Conservation (phyloP, 2,888 invertebrate genomes). For the Dicranocentrus wangi region DNA sequence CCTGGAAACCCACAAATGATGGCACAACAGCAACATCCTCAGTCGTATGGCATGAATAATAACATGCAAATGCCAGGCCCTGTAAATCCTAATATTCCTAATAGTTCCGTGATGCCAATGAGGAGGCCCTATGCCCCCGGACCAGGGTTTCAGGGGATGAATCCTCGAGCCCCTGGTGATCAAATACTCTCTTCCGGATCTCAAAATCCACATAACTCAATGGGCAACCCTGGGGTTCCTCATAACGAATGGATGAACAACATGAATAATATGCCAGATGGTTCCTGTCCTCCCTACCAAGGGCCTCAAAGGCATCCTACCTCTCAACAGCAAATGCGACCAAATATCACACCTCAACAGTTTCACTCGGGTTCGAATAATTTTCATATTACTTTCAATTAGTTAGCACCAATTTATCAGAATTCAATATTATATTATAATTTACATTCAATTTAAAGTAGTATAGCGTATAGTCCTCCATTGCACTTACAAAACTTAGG, state of each 20-base stretch:
- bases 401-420: not conserved
- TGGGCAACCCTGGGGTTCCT: slow-evolving; percentile 41
- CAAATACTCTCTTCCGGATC: slow-evolving; percentile 59
- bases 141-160: slow-evolving; percentile 56
- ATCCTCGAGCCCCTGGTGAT: slow-evolving; percentile 41
- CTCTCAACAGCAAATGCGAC: slow-evolving; percentile 43
- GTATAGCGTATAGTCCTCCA: too few species aligned
- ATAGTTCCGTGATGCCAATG: slow-evolving; percentile 36
- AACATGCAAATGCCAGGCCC: slow-evolving; percentile 49
- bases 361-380: slow-evolving; percentile 54
- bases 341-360: slow-evolving; percentile 47
- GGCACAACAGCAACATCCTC: slow-evolving; percentile 39
- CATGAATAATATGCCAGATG: slow-evolving; percentile 54
- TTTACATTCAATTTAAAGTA: too few species aligned
- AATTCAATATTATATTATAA: too few species aligned
- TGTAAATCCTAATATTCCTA: slow-evolving; percentile 3
- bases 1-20: slow-evolving; percentile 55
- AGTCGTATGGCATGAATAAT: slow-evolving; percentile 36
- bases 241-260: slow-evolving; percentile 64
- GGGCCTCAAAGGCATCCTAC: slow-evolving; percentile 40
- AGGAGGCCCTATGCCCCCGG: slow-evolving; percentile 53
- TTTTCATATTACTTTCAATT: not conserved
- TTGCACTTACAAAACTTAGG: too few species aligned
- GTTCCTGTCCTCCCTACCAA: slow-evolving; percentile 50
- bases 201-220: slow-evolving; percentile 49